Evolutionary conservation across 2,888 invertebrate genomes (phyloP), one percentile per base, ranked within the genome.

Genomic region (Lepidocyrtinus sp.): DNA sequence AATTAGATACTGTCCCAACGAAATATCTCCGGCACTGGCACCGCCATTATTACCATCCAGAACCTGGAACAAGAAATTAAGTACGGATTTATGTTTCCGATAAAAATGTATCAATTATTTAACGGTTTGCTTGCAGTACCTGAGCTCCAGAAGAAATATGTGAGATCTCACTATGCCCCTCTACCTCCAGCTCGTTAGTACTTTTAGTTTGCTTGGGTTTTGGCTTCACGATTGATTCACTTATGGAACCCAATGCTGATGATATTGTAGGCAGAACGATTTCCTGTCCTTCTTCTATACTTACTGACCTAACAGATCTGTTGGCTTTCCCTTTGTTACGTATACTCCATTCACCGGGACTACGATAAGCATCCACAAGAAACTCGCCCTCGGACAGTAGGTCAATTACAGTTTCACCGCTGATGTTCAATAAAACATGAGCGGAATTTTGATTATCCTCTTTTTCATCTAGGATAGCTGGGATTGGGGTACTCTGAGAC

Each of bases 311-410:
- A 55, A 65, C 0, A 12, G 22, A 64, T 21, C 17, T 36, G 27
- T 36, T 15, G 67, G 22, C 5, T 7, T 36, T n/a, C 2, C 22
- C 3, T 12, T 55, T 19, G 9, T 59, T 62, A 15, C 55, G 69
- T 21, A 36, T 55, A 55, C 78, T 81, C 50, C 82, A 17, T 55
- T 84, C 84, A 9, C 84, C 84, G 67, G 82, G 82, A 67, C 84
- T 84, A 75, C 55, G 59, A 24, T 68, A 70, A 5, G 61, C 70
- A 7, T 63, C 55, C 12, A 76, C 81, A n/a, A 82, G 22, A 21
- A 79, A 76, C 46, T 84, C 84, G 2, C 84, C 84, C 50, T 82
- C 81, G 0, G 83, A 83, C 26, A 83, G 21, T 5, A 65, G 21
- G 19, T 75, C 74, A 25, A 65, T 71, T 7, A 73, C 71, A 2